These are phyloP conservation scores for Taphrorychus bicolor DNA, from an alignment of 2,888 invertebrate genomes.

Conservation along the genomic window DNA sequence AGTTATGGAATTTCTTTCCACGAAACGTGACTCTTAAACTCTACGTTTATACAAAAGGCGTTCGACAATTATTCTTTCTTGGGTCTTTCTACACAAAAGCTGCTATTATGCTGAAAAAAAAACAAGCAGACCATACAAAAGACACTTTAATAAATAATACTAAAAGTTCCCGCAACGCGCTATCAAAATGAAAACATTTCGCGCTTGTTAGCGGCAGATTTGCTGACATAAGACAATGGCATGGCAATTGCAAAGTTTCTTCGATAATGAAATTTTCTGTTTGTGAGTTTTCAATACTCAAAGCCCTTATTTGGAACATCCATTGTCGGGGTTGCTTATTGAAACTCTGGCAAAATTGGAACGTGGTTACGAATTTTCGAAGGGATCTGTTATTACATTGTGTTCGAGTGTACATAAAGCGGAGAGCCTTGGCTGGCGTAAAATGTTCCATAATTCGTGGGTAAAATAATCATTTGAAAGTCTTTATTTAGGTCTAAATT, in stretches of 20 bases:
- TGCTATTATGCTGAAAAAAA: too few relatives aligned
- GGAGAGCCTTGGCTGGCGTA: too few relatives aligned
- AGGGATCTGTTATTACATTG: too few relatives aligned
- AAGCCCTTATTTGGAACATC: background rate
- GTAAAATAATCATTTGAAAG: too few relatives aligned
- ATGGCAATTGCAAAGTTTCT: background rate
- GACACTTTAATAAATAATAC: too few relatives aligned
- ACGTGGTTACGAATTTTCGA: background rate
- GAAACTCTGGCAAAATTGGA: background rate
- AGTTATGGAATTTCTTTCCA: conserved; percentile 5
- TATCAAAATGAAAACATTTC: background rate
- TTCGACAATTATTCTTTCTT: too few relatives aligned
- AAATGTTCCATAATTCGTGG: too few relatives aligned
- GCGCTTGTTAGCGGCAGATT: background rate
- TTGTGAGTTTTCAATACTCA: background rate
- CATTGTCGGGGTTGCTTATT: background rate
- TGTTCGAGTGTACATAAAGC: too few relatives aligned
- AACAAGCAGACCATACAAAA: too few relatives aligned
- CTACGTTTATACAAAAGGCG: background rate
- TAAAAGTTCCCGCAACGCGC: background rate
- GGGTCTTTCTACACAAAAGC: too few relatives aligned
- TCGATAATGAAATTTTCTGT: conserved; percentile 3
- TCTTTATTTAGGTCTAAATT: too few relatives aligned
- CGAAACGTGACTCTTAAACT: conserved; percentile 1
- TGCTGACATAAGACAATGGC: background rate